These are phyloP conservation scores for Dissostichus mawsoni DNA, from an alignment of 2,113 vertebrate genomes.

Conservation along the genomic window DNA sequence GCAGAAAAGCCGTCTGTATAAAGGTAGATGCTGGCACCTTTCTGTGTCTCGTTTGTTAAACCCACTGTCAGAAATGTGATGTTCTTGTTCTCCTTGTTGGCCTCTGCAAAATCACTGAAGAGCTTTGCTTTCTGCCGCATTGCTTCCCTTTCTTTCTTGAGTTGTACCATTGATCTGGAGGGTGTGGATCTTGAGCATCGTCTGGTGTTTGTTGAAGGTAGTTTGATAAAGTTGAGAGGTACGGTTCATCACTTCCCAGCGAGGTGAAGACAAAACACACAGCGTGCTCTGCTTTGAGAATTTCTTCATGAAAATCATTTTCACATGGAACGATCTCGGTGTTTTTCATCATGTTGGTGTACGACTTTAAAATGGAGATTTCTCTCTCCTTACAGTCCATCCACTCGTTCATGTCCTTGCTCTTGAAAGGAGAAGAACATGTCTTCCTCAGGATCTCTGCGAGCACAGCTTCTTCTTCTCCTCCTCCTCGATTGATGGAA, in stretches of 20 bases:
- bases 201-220: constrained; percentile 25
- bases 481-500: constrained; percentile 68
- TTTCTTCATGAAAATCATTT: no score
- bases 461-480: constrained; percentile 52
- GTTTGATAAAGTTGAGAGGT: constrained; percentile 38
- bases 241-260: constrained; percentile 38
- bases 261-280: constrained; percentile 67
- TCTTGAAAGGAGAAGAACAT: constrained; percentile 41
- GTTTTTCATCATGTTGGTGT: constrained; percentile 42
- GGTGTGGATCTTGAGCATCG: neutral
- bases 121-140: constrained; percentile 28
- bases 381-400: constrained; percentile 57
- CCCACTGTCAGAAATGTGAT: constrained; percentile 28
- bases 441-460: constrained; percentile 29
- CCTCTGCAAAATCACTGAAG: constrained; percentile 58
- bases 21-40: constrained; percentile 41
- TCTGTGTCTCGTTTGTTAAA: neutral
- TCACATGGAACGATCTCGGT: no score
- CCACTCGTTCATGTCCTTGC: constrained; percentile 38
- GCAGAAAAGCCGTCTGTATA: neutral
- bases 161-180: constrained; percentile 31
- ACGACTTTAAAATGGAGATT: no score
- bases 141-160: neutral
- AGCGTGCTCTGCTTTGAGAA: neutral
- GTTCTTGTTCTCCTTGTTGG: constrained; percentile 45